Conservation (phyloP, 1,140 invertebrate genomes). For the Subanguina moxae region DNA sequence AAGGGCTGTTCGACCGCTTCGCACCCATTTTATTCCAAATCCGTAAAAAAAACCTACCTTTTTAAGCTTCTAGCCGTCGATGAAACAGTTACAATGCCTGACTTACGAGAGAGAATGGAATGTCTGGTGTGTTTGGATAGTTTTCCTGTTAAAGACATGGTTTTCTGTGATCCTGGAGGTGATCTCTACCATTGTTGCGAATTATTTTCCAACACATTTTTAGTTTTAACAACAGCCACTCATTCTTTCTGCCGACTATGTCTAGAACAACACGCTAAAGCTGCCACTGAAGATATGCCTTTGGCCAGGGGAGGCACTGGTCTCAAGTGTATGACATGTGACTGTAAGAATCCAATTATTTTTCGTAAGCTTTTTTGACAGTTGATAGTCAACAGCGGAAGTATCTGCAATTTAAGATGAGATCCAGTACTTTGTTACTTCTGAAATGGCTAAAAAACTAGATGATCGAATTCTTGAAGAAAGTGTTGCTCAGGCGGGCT, state of each 20-base stretch:
- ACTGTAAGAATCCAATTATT: conserved; percentile 24
- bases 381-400: no score
- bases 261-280: conserved; percentile 9
- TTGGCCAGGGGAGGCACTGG: conserved; percentile 22
- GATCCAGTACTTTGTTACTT: conserved; percentile 7
- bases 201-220: background rate
- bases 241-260: conserved; percentile 21
- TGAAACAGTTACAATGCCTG: background rate
- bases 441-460: conserved; percentile 9
- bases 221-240: background rate
- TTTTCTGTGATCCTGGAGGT: background rate
- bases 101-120: background rate
- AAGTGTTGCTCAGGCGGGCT: conserved; percentile 13
- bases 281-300: conserved; percentile 23
- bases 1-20: no score
- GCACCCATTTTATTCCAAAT: no score
- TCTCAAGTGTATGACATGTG: conserved; percentile 15
- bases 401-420: conserved; percentile 9
- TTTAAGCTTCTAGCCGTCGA: background rate
- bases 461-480: conserved; percentile 15
- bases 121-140: background rate
- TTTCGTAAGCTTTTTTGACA: conserved; percentile 16
- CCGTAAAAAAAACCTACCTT: no score
- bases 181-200: background rate
- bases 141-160: background rate